Evolutionary conservation across 2,797 vertebrate species (phyloP).

Genomic region (Lepus townsendii): DNA sequence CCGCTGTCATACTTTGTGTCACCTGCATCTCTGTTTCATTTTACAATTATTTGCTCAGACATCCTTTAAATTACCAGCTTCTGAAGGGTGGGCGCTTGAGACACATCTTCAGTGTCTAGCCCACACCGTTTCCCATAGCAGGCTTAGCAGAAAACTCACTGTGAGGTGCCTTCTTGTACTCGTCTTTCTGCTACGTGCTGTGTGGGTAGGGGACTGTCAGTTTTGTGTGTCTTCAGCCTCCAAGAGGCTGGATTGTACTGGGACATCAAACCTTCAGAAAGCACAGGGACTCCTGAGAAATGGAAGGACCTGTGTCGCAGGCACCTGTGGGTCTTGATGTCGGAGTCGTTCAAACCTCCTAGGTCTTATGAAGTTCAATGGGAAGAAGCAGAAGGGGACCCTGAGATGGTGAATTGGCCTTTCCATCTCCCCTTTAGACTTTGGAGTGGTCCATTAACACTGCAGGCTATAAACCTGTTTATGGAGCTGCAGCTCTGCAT

Average conservation of each 20-base stretch:
- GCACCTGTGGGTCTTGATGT: not conserved
- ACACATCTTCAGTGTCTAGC: not conserved
- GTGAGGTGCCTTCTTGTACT: not conserved
- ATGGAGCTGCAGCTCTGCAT: not conserved
- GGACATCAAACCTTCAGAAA: not conserved
- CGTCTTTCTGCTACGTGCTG: not conserved
- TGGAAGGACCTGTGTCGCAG: not conserved
- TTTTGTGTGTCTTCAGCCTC: not conserved
- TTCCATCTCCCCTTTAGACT: constrained; percentile 13
- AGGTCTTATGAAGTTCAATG: not conserved
- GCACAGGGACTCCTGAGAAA: not conserved
- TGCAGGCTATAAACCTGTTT: not conserved
- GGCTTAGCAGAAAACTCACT: not conserved
- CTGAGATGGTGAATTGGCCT: not conserved
- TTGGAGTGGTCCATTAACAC: constrained; percentile 63
- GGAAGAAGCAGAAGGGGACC: not conserved
- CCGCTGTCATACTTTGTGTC: not conserved
- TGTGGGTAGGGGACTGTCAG: not conserved
- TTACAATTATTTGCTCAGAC: constrained; percentile 17
- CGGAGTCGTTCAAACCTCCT: not conserved
- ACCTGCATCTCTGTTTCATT: not conserved
- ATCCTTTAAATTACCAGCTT: constrained; percentile 6
- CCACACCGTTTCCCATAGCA: not conserved
- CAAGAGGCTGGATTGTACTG: not conserved
- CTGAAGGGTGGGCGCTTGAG: not conserved